Base-by-base conservation (phyloP, 1,140 invertebrate genomes). In the Drosophila albomicans region DNA sequence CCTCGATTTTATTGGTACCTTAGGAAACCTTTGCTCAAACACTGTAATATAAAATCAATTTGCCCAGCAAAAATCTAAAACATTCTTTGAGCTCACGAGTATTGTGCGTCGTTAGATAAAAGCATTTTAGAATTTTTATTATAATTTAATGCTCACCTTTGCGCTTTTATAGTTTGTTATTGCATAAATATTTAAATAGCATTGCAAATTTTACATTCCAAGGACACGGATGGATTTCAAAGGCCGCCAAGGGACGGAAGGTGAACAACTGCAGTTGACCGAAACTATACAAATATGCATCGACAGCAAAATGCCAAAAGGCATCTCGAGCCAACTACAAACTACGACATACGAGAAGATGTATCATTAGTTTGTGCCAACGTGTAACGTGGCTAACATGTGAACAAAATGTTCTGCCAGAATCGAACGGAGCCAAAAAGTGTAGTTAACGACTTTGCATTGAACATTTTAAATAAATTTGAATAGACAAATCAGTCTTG, bases 151-250 rank as follows among this genome's bases (percentile, higher is more conserved):
- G 52, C 43, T 13, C 45, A 65, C 43, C 61, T 59, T 30, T 52
- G 69, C 43, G 43, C 41, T 48, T 63, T 67, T 64, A 49, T 38
- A 35, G 38, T 30, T 57, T 41, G n/a, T 1, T 15, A 13, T 48
- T 25, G 54, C 5, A 51, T 56, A 66, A 72, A 72, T 66, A 72
- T 65, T 65, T 72, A 52, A 64, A 64, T 57, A 57, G 20, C 28
- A 38, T 5, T 35, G 58, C 35, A 56, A 30, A 51, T 32, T 51
- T 51, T n/a, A 15, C 25, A 57, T 20, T 57, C 59, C 30, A 51
- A 48, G 28, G 13, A 51, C n/a, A 57, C 16, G n/a, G 16, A 71
- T 69, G 16, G 57, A 52, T 43, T 15, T 15, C 1, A 43, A 20
- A n/a, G 41, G 13, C 7, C 16, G 15, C 35, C 15, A 49, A 38